These are phyloP conservation scores for Sebastes steindachneri DNA, from an alignment of 2,797 vertebrate species.

Conservation along the genomic window DNA sequence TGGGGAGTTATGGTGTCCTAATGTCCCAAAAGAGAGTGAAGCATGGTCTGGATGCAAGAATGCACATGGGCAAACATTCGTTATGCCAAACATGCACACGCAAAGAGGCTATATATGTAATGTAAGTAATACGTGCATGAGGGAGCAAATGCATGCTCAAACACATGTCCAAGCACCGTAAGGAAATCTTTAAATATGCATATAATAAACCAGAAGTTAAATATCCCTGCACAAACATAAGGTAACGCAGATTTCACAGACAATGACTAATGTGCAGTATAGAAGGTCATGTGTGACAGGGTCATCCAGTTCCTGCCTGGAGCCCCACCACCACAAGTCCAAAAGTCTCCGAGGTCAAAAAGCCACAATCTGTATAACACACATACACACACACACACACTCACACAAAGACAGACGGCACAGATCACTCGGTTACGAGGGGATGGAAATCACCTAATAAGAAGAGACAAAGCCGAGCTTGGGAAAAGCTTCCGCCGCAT, in stretches of 20 bases:
- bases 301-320: constrained; percentile 23
- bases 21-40: constrained; percentile 28
- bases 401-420: constrained; percentile 50
- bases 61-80: background rate
- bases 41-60: background rate
- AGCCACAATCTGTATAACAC: constrained; percentile 57
- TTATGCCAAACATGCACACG: background rate
- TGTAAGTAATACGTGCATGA: background rate
- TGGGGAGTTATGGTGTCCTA: constrained; percentile 12
- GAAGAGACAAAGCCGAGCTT: constrained; percentile 66
- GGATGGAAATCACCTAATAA: constrained; percentile 67
- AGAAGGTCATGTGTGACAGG: background rate
- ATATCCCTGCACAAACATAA: background rate
- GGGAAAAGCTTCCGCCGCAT: constrained; percentile 27
- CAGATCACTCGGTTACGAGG: constrained; percentile 43
- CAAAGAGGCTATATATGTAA: background rate
- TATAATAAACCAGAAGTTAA: background rate
- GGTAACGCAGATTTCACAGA: background rate
- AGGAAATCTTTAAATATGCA: background rate
- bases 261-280: background rate
- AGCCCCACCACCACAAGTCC: constrained; percentile 40
- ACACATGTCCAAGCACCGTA: background rate
- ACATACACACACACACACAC: background rate
- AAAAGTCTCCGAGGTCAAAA: constrained; percentile 68
- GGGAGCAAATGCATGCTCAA: background rate